A percentile compares a stretch with the other conserved stretches of the same genome.
These are phyloP conservation scores for Cotesia typhae DNA, from an alignment of 1,140 invertebrate genomes.

Conservation along the genomic window DNA sequence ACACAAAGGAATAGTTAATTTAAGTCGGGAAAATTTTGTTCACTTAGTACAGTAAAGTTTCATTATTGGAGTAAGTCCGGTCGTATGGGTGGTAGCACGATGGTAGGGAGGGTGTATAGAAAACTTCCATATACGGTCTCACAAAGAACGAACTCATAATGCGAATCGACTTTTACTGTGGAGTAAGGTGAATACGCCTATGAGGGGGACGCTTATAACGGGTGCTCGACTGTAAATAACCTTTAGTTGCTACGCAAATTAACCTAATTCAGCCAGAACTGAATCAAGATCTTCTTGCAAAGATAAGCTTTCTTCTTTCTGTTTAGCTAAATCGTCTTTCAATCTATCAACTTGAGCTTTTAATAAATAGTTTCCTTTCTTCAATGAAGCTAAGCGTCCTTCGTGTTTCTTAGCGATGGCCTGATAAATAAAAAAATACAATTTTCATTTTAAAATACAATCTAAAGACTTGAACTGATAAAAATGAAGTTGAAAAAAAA, in stretches of 20 bases:
- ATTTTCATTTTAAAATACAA: background rate
- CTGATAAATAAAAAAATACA: too few species aligned
- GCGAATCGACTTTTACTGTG: too few species aligned
- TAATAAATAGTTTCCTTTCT: slow-evolving; percentile 85
- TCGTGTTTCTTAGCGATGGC: slow-evolving; percentile 76
- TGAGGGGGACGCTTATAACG: background rate
- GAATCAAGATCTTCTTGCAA: slow-evolving; percentile 86
- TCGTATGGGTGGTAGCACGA: too few species aligned
- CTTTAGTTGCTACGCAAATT: slow-evolving; percentile 33
- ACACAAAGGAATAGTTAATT: too few species aligned
- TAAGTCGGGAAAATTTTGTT: too few species aligned
- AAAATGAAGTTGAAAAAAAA: background rate
- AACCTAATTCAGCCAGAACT: slow-evolving; percentile 77
- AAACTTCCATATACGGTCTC: too few species aligned
- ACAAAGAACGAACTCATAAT: too few species aligned
- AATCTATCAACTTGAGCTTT: slow-evolving; percentile 86
- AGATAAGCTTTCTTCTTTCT: slow-evolving; percentile 77
- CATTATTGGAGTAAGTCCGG: too few species aligned
- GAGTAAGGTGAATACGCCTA: too few species aligned
- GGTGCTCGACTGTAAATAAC: slow-evolving; percentile 15
- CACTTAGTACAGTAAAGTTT: too few species aligned
- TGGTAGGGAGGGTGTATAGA: too few species aligned
- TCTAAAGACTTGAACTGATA: too few species aligned
- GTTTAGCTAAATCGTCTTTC: slow-evolving; percentile 84
- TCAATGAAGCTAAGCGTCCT: slow-evolving; percentile 77